phyloP scores from a whole-genome alignment of 1,140 invertebrate genomes.

The Paralvinella palmiformis region DNA sequence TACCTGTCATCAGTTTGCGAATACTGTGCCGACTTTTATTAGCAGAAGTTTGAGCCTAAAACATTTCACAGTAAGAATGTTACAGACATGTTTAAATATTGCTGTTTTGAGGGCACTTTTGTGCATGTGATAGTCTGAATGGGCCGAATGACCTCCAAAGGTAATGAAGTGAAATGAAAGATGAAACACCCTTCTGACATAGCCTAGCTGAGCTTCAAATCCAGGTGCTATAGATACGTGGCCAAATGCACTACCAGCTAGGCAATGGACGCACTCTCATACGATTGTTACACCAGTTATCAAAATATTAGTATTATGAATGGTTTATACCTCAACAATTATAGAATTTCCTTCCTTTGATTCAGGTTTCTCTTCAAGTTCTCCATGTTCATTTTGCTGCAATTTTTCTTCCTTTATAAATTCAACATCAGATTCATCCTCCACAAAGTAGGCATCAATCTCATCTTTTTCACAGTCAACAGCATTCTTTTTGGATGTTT shows the following conservation, averaged over 20 bases:
- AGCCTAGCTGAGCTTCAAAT: too few species aligned
- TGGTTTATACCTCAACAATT: slow-evolving; percentile 2
- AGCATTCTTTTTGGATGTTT: too few species aligned
- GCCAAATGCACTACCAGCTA: too few species aligned
- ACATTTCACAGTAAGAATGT: neutral
- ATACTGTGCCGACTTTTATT: slow-evolving; percentile 64
- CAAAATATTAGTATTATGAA: neutral
- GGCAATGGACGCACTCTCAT: too few species aligned
- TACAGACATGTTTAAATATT: neutral
- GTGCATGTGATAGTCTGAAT: neutral
- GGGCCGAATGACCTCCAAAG: neutral
- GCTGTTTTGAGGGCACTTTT: neutral
- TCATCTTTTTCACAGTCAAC: too few species aligned
- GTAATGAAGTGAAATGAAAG: neutral
- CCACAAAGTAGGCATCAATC: neutral
- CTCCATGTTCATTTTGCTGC: neutral
- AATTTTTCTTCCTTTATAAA: neutral
- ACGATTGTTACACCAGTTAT: too few species aligned
- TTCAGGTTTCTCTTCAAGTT: neutral
- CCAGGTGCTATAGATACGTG: too few species aligned
- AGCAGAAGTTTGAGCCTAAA: neutral
- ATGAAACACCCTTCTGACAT: neutral
- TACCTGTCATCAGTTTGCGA: slow-evolving; percentile 71
- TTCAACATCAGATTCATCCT: slow-evolving; percentile 15
- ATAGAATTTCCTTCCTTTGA: neutral